phyloP scores from a whole-genome alignment of 2,113 vertebrate species.

The Protobothrops flavoviridis region DNA sequence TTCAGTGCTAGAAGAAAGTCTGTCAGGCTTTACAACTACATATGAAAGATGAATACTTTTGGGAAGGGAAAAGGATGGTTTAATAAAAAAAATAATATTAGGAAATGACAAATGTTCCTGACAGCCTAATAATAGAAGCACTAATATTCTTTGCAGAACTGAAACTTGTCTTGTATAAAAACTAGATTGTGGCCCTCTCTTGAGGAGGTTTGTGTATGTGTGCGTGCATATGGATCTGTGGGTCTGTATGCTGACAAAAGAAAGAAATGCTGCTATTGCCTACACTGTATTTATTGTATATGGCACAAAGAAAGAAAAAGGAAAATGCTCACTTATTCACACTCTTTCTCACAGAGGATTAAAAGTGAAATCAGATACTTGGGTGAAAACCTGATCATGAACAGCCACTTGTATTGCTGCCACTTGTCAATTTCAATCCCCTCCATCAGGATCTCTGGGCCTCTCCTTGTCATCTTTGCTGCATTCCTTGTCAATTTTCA shows the following conservation, averaged over 20 bases:
- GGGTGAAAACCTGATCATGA: conserved; percentile 20
- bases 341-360: conserved; percentile 8
- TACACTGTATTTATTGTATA: neutral
- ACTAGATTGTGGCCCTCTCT: neutral
- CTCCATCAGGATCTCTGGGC: conserved; percentile 10
- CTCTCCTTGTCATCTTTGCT: conserved; percentile 21
- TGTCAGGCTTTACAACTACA: neutral
- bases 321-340: conserved; percentile 2
- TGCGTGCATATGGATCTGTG: neutral
- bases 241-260: neutral
- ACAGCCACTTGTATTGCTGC: conserved; percentile 2
- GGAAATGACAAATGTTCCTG: neutral
- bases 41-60: neutral
- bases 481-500: conserved; percentile 13
- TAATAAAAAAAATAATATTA: neutral
- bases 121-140: neutral
- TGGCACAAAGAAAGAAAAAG: neutral
- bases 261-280: neutral
- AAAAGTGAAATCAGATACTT: conserved; percentile 16
- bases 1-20: neutral
- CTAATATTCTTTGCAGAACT: neutral
- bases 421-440: conserved; percentile 28
- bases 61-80: neutral
- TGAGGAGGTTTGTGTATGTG: neutral
- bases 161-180: neutral